Conservation (phyloP, 2,113 vertebrate species). For the Cochlearius cochlearius region DNA sequence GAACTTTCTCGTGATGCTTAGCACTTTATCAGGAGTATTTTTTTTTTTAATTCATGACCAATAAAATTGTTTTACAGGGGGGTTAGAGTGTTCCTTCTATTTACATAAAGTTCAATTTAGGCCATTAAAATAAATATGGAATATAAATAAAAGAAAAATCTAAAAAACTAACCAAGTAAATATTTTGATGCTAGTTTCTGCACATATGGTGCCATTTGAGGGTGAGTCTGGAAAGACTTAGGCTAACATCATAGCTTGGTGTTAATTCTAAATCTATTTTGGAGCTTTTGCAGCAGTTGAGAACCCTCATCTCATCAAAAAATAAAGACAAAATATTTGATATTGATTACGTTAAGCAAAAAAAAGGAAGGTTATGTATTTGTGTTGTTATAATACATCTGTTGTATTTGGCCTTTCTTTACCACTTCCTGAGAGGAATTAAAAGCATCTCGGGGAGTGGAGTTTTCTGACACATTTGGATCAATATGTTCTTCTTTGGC, state of each 20-base stretch:
- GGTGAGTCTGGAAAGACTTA: background rate
- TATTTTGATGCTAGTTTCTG: background rate
- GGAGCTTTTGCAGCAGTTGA: background rate
- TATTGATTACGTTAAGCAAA: background rate
- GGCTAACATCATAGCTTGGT: background rate
- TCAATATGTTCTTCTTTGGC: background rate
- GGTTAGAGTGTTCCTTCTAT: background rate
- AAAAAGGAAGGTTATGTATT: background rate
- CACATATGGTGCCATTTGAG: background rate
- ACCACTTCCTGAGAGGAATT: background rate
- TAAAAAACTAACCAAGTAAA: background rate
- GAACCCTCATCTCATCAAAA: background rate
- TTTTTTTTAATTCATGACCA: background rate
- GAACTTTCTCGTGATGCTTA: background rate
- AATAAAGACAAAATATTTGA: background rate
- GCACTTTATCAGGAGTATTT: background rate
- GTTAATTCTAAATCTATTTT: background rate
- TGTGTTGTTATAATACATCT: background rate
- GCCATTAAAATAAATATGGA: constrained; percentile 5
- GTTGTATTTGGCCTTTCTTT: background rate
- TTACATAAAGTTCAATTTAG: background rate
- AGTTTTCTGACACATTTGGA: background rate
- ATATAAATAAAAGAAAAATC: background rate
- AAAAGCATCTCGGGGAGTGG: background rate
- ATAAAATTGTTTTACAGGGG: background rate